These are phyloP conservation scores for Loriculus beryllinus DNA, from an alignment of 2,797 vertebrate genomes.

Conservation along the genomic window DNA sequence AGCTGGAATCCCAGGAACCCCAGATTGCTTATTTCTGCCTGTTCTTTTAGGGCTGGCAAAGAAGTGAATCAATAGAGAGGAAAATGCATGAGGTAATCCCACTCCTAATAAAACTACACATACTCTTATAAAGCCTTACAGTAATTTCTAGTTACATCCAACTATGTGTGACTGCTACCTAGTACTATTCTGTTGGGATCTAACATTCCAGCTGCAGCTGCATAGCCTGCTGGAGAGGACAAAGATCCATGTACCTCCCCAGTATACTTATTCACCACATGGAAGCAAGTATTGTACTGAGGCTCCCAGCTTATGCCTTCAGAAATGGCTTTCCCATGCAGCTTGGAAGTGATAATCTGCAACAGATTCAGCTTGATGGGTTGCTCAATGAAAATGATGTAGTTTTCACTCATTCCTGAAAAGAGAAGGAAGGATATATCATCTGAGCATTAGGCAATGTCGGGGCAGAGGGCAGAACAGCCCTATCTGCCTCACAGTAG, in stretches of 20 bases:
- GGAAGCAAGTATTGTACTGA: slow-evolving; percentile 82
- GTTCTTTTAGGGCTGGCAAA: not conserved
- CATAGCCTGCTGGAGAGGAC: not conserved
- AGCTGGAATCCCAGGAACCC: not conserved
- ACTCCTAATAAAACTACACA: not conserved
- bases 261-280: slow-evolving; percentile 86
- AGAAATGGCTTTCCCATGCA: slow-evolving; percentile 78
- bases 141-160: not conserved
- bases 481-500: not conserved
- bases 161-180: not conserved
- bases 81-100: not conserved
- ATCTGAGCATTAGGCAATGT: not conserved
- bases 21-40: not conserved
- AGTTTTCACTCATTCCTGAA: slow-evolving; percentile 93
- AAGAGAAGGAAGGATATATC: not conserved
- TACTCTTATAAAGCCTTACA: not conserved
- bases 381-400: slow-evolving; percentile 92
- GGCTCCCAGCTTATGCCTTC: slow-evolving; percentile 89
- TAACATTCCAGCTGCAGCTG: not conserved
- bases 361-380: slow-evolving; percentile 88
- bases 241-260: slow-evolving; percentile 79
- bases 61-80: not conserved
- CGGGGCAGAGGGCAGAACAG: not conserved
- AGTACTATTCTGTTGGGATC: not conserved
- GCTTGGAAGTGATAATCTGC: slow-evolving; percentile 82